A percentile compares a stretch with the other conserved stretches of the same genome.
Conservation (phyloP, 2,113 vertebrate genomes). For the Craseonycteris thonglongyai region DNA sequence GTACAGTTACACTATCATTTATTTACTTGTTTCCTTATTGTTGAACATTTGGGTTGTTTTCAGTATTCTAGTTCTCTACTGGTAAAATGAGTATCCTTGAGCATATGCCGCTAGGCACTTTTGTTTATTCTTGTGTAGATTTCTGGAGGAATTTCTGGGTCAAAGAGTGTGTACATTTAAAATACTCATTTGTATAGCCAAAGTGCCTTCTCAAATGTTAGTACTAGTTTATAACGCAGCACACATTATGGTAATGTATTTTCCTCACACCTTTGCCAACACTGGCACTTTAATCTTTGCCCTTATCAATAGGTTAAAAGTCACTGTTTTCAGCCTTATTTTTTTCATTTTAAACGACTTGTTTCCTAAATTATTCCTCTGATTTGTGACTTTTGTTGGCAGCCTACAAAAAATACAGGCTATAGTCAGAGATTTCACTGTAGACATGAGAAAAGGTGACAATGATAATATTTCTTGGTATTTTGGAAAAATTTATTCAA, state of each 20-base stretch:
- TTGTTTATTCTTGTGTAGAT: not conserved
- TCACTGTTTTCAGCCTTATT: not conserved
- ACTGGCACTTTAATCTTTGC: not conserved
- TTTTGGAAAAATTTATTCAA: not conserved
- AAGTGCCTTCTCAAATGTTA: not conserved
- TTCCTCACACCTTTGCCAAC: not conserved
- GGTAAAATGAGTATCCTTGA: not conserved
- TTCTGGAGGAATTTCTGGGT: not conserved
- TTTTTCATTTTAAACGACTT: not conserved
- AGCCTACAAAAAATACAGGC: not conserved
- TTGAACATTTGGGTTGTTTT: not conserved
- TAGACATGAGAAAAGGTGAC: not conserved
- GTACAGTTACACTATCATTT: not conserved
- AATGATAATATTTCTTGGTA: not conserved
- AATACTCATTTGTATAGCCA: not conserved
- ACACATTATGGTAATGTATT: not conserved
- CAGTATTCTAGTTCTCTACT: not conserved
- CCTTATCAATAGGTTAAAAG: not conserved
- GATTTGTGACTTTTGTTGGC: not conserved
- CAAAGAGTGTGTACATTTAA: not conserved
- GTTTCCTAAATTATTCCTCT: not conserved
- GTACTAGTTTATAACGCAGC: not conserved
- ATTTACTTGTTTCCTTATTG: not conserved
- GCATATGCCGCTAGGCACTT: not conserved
- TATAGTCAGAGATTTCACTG: not conserved